Evolutionary conservation across 2,113 vertebrate genomes (phyloP).

Genomic region (Chaenocephalus aceratus): DNA sequence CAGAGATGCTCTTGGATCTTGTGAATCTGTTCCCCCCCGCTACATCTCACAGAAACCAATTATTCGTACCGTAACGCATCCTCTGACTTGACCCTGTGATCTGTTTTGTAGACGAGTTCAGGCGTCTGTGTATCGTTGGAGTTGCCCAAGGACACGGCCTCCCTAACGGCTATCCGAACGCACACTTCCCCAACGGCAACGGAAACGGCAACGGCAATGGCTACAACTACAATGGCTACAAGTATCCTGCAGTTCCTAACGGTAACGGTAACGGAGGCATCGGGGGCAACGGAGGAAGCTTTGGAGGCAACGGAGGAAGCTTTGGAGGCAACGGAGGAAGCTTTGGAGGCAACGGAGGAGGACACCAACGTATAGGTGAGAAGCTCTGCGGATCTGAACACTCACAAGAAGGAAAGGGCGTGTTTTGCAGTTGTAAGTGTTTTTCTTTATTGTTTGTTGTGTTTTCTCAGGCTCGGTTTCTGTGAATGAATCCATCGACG

Average conservation of each 20-base stretch:
- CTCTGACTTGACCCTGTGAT: constrained; percentile 16
- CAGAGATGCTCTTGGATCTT: background rate
- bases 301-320: constrained; percentile 37
- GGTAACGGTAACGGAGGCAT: constrained; percentile 75
- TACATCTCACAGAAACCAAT: background rate
- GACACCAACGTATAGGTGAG: constrained; percentile 83
- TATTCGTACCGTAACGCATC: background rate
- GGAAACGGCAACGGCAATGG: constrained; percentile 83
- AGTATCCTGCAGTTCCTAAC: constrained; percentile 62
- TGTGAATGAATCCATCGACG: constrained; percentile 93
- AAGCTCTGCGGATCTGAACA: background rate
- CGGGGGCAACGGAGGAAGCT: constrained; percentile 43
- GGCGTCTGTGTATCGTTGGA: constrained; percentile 88
- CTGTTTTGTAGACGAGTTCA: constrained; percentile 87
- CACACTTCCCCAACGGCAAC: constrained; percentile 70
- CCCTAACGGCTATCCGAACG: constrained; percentile 70
- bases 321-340: constrained; percentile 56
- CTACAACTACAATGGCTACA: constrained; percentile 59
- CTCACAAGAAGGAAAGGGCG: no score
- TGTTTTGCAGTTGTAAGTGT: background rate
- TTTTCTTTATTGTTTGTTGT: background rate
- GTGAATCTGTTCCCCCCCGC: background rate
- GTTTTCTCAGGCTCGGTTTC: constrained; percentile 85
- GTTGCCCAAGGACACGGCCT: constrained; percentile 80
- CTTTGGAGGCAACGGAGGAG: constrained; percentile 57